phyloP scores from a whole-genome alignment of 2,888 invertebrate genomes.

The Julus scanicus region DNA sequence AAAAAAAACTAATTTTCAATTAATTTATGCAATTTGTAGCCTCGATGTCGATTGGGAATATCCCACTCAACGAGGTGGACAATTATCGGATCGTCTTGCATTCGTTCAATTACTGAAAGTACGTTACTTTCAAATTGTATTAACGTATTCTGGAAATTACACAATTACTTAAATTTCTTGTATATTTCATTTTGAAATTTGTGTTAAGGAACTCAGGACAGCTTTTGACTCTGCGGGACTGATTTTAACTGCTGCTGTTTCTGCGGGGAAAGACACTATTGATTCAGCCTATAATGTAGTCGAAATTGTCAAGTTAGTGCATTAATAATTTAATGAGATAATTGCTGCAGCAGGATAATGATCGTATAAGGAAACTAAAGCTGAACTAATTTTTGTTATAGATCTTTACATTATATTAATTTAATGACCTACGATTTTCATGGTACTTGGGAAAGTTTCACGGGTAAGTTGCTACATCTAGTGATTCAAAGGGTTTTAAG shows the following conservation, averaged over 20 bases:
- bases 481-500: neutral
- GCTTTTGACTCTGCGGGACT: constrained; percentile 71
- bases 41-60: constrained; percentile 63
- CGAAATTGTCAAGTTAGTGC: constrained; percentile 69
- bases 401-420: constrained; percentile 64
- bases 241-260: constrained; percentile 73
- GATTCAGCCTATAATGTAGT: constrained; percentile 73
- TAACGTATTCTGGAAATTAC: neutral
- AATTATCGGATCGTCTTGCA: constrained; percentile 66
- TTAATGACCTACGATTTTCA: constrained; percentile 65
- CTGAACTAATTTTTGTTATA: constrained; percentile 44
- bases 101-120: constrained; percentile 69
- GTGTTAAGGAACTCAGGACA: constrained; percentile 69
- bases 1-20: neutral
- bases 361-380: constrained; percentile 62
- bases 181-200: neutral
- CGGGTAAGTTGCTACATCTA: constrained; percentile 37
- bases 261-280: constrained; percentile 68
- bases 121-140: neutral
- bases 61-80: constrained; percentile 63
- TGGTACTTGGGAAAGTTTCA: constrained; percentile 62
- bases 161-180: neutral
- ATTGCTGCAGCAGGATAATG: too few species aligned
- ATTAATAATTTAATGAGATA: neutral
- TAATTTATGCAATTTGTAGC: neutral